Conservation (phyloP, 2,797 vertebrate species). For the Mycteria americana region DNA sequence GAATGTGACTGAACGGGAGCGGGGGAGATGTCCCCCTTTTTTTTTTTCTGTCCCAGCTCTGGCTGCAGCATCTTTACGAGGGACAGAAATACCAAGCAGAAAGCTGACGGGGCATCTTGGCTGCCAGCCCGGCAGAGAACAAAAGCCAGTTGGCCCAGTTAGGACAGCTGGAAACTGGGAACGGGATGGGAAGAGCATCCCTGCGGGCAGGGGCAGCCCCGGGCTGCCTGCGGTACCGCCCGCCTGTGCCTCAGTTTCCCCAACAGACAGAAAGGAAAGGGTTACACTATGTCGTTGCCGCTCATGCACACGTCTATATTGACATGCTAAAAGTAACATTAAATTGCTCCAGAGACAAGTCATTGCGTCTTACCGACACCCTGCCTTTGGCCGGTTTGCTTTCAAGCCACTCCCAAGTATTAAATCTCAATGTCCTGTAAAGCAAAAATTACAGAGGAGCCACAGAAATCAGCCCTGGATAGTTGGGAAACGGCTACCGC, state of each 20-base stretch:
- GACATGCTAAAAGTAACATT: background rate
- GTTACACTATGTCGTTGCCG: fast-evolving
- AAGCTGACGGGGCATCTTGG: background rate
- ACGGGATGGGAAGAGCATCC: background rate
- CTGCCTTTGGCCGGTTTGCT: background rate
- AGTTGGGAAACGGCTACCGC: fast-evolving
- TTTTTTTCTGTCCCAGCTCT: fast-evolving
- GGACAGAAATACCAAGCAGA: background rate
- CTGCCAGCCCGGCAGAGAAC: background rate
- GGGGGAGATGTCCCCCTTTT: too few species aligned
- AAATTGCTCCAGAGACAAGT: background rate
- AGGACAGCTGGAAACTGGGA: background rate
- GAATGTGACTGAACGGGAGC: background rate
- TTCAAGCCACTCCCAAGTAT: background rate
- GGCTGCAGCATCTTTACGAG: background rate
- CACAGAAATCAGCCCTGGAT: background rate
- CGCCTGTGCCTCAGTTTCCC: background rate
- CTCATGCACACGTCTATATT: fast-evolving
- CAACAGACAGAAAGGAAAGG: background rate
- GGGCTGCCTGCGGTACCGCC: background rate
- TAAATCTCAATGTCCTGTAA: too few species aligned
- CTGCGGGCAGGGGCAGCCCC: background rate
- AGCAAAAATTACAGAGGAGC: background rate
- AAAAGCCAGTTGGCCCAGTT: background rate
- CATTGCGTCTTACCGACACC: background rate